Conservation (phyloP, 2,113 vertebrate genomes). For the Sisor rabdophorus region DNA sequence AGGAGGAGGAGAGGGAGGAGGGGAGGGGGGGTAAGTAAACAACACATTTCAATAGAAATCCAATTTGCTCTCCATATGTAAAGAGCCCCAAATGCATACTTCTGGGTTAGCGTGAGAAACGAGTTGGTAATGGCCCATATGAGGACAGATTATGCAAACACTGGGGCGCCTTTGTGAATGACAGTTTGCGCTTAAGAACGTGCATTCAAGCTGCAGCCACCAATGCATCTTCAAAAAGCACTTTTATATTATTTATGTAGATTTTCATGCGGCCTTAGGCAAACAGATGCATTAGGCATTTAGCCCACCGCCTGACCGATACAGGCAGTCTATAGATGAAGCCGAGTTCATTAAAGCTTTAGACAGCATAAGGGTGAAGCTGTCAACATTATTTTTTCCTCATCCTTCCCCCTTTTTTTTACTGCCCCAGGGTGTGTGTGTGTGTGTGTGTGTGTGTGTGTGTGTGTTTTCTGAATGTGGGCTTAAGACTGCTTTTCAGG, state of each 20-base stretch:
- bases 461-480: neutral
- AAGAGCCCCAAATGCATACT: constrained; percentile 35
- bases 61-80: constrained; percentile 43
- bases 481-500: neutral
- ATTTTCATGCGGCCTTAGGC: constrained; percentile 11
- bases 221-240: constrained; percentile 28
- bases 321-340: neutral
- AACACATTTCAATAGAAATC: constrained; percentile 46
- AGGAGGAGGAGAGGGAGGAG: constrained; percentile 1
- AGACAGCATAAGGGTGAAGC: constrained; percentile 18
- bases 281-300: constrained; percentile 8
- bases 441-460: neutral
- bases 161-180: constrained; percentile 20
- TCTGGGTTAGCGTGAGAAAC: constrained; percentile 41
- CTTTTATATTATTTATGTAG: constrained; percentile 12
- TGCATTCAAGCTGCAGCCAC: neutral
- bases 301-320: neutral
- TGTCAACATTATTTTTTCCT: constrained; percentile 2
- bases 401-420: constrained; percentile 6
- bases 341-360: constrained; percentile 30
- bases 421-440: constrained; percentile 4
- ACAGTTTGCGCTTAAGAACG: constrained; percentile 27
- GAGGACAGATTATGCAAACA: constrained; percentile 45
- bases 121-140: constrained; percentile 46
- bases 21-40: constrained; percentile 21